These are phyloP conservation scores for Cheumatopsyche charites DNA, from an alignment of 1,140 invertebrate genomes.

Conservation along the genomic window DNA sequence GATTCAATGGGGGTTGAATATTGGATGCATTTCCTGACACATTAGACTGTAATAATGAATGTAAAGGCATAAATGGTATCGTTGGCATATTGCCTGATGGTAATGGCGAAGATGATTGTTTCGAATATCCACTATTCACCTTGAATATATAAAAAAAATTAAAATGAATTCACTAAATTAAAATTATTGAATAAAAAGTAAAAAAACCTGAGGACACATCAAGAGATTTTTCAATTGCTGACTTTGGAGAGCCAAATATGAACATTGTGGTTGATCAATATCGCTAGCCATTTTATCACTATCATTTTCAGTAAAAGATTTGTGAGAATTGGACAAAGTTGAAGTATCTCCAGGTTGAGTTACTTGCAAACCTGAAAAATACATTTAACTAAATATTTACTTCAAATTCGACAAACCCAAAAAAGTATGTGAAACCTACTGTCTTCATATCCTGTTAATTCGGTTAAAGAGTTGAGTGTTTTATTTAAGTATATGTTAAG, in stretches of 20 bases:
- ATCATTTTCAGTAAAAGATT: constrained; percentile 30
- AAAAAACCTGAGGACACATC: constrained; percentile 54
- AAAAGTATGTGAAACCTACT: no score
- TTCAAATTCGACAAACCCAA: background rate
- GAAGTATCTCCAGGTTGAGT: constrained; percentile 50
- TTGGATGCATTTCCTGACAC: background rate
- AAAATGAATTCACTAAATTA: background rate
- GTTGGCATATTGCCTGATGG: constrained; percentile 15
- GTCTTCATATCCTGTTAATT: constrained; percentile 31
- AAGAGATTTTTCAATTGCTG: constrained; percentile 61
- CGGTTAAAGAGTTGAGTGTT: constrained; percentile 1
- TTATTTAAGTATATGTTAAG: constrained; percentile 12
- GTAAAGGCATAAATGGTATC: constrained; percentile 21
- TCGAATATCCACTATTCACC: constrained; percentile 33
- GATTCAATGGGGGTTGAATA: constrained; percentile 58
- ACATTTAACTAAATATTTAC: background rate
- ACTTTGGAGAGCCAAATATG: constrained; percentile 60
- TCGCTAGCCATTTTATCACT: constrained; percentile 5
- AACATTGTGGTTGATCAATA: constrained; percentile 50
- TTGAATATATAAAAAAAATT: background rate
- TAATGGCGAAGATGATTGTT: constrained; percentile 37
- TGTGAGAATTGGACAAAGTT: background rate
- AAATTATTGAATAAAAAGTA: constrained; percentile 4
- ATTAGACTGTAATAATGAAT: constrained; percentile 29
- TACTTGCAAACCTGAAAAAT: constrained; percentile 52